Base-by-base conservation (phyloP, 2,797 vertebrate genomes). In the Eulemur coronatus region DNA sequence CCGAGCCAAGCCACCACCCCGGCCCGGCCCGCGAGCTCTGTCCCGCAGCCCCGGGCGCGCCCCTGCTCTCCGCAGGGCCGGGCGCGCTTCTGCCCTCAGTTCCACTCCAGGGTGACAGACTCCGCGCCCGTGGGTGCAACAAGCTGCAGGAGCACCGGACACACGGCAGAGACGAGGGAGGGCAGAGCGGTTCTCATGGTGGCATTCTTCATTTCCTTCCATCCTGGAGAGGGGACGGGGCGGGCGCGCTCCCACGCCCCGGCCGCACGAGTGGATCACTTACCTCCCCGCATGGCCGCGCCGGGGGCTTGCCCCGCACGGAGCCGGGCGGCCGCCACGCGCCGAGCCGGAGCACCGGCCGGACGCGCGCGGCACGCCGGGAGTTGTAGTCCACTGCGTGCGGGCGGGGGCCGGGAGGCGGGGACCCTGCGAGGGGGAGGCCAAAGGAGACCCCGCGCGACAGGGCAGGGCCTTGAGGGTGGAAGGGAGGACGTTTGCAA, bases 251-350 rank as follows among this genome's bases (percentile, higher is more conserved):
- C 89, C 87, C 96, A 61, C 48, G 79, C 84, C 93, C 91, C 72
- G n/a, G 70, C 70, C 88, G 95, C 87, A 85, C 70, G 8, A 93
- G 90, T 46, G 46, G 73, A 82, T 78, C 97, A 97, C 98, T 98
- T 97, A 98, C 98, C 98, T 97, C 97, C 97, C 93, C 96, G 95
- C 98, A 92, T 65, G 76, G 97, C 98, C 95, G 94, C 91, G 94
- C 96, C 94, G 87, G 95, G 95, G 97, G 94, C 96, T 96, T 95
- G 89, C 97, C 98, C 97, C 11, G 97, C 89, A 84, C 92, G 50
- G 84, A 89, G 86, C 72, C 81, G 91, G 26, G 65, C 73, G 78
- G 97, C 89, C 95, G 89, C 98, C 97, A 94, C 95, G 95, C 97
- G 97, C 97, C 97, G 61, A 63, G 61, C 94, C 87, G 43, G 75